A percentile compares a stretch with the other conserved stretches of the same genome.
Conservation (phyloP, 2,113 vertebrate genomes). For the Ictalurus furcatus region DNA sequence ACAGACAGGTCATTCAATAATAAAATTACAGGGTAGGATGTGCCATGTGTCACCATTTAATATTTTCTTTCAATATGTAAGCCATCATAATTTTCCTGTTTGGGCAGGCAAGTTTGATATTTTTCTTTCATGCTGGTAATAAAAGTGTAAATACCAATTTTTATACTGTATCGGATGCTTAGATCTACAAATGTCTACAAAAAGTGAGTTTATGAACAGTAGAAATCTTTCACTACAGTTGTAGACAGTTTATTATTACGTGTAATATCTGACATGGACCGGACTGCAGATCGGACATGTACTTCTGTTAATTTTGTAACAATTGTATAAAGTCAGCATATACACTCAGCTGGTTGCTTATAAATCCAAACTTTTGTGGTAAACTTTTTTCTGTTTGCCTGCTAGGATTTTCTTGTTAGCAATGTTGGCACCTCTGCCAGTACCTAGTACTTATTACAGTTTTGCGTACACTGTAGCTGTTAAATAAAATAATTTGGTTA, state of each 20-base stretch:
- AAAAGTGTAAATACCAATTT: conserved; percentile 18
- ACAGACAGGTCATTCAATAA: neutral
- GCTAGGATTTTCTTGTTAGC: neutral
- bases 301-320: neutral
- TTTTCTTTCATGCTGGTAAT: neutral
- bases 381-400: neutral
- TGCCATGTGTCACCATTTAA: neutral
- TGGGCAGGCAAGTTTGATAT: neutral
- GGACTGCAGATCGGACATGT: neutral
- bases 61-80: neutral
- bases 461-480: neutral
- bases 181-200: conserved; percentile 10
- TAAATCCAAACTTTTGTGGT: neutral
- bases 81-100: neutral
- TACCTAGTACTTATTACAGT: neutral
- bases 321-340: neutral
- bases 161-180: conserved; percentile 7
- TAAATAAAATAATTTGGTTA: conserved; percentile 8
- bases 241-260: neutral
- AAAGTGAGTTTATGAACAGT: neutral
- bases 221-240: conserved; percentile 1
- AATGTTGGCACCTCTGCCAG: neutral
- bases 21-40: neutral
- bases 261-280: neutral
- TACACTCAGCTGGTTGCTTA: neutral